These are phyloP conservation scores for Synanthedon vespiformis DNA, from an alignment of 2,888 invertebrate genomes.

Conservation along the genomic window DNA sequence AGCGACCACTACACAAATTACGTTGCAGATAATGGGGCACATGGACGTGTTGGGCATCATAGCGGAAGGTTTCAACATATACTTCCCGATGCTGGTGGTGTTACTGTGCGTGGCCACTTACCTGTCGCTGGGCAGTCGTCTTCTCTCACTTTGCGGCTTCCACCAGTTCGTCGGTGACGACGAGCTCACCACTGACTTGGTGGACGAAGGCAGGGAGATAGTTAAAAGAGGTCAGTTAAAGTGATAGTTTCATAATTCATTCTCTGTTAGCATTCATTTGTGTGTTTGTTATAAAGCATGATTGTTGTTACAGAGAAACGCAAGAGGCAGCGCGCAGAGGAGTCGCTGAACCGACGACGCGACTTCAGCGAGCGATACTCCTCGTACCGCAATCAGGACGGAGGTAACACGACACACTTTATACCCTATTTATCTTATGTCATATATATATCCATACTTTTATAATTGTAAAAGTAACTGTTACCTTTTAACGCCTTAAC, in stretches of 20 bases:
- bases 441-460: too few relatives aligned
- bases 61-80: slow-evolving; percentile 98
- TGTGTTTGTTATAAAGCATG: background rate
- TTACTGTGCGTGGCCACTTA: slow-evolving; percentile 92
- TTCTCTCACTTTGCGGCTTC: slow-evolving; percentile 91
- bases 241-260: background rate
- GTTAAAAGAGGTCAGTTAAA: slow-evolving; percentile 81
- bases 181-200: slow-evolving; percentile 91
- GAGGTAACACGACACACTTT: slow-evolving; percentile 63
- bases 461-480: too few relatives aligned
- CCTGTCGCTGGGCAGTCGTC: slow-evolving; percentile 90
- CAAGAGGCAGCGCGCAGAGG: slow-evolving; percentile 83
- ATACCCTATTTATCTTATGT: too few relatives aligned
- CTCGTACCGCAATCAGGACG: slow-evolving; percentile 43
- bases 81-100: slow-evolving; percentile 97
- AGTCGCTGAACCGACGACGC: slow-evolving; percentile 79
- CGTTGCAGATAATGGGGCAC: slow-evolving; percentile 92
- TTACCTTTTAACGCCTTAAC: too few relatives aligned
- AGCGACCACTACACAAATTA: background rate
- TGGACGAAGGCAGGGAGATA: slow-evolving; percentile 93
- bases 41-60: slow-evolving; percentile 98
- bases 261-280: too few relatives aligned
- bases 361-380: slow-evolving; percentile 79
- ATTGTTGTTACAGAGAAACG: slow-evolving; percentile 76
- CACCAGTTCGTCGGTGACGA: slow-evolving; percentile 98